These are phyloP conservation scores for Drosophila burlai DNA, from an alignment of 1,140 invertebrate species.

Conservation along the genomic window DNA sequence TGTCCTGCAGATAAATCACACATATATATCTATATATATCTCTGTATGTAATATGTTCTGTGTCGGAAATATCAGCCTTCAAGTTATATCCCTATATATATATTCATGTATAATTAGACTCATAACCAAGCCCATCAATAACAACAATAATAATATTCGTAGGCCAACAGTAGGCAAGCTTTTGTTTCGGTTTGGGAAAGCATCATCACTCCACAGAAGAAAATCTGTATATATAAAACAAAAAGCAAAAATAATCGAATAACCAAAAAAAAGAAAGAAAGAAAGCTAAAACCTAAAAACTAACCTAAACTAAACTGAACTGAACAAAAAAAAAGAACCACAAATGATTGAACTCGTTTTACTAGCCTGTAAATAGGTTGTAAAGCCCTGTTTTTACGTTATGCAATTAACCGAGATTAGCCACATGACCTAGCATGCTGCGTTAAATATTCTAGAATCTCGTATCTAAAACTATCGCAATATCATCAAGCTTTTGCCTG, in stretches of 20 bases:
- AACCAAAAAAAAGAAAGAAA: not conserved
- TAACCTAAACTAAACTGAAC: slow-evolving; percentile 23
- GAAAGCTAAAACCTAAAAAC: slow-evolving; percentile 8
- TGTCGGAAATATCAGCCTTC: slow-evolving; percentile 6
- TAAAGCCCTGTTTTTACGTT: slow-evolving; percentile 85
- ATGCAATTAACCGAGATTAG: slow-evolving; percentile 71
- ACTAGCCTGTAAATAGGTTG: slow-evolving; percentile 85
- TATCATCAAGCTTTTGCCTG: slow-evolving; percentile 49
- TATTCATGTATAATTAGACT: not conserved
- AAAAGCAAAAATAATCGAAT: slow-evolving; percentile 31
- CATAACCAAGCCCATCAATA: slow-evolving; percentile 10
- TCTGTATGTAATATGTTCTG: slow-evolving; percentile 29
- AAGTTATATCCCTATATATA: not conserved
- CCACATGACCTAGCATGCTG: slow-evolving; percentile 76
- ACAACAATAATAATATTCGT: not conserved
- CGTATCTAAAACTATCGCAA: slow-evolving; percentile 73
- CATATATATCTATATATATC: slow-evolving; percentile 2
- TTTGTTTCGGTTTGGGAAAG: slow-evolving; percentile 29
- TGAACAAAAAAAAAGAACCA: slow-evolving; percentile 25
- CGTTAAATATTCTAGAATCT: slow-evolving; percentile 82
- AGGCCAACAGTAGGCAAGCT: slow-evolving; percentile 37
- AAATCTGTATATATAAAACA: slow-evolving; percentile 37
- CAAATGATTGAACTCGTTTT: slow-evolving; percentile 84
- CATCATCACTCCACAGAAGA: slow-evolving; percentile 9
- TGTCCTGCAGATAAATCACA: slow-evolving; percentile 17